A percentile compares a stretch with the other conserved stretches of the same genome.
phyloP scores from a whole-genome alignment of 2,888 invertebrate species.

The Agrotis ipsilon region DNA sequence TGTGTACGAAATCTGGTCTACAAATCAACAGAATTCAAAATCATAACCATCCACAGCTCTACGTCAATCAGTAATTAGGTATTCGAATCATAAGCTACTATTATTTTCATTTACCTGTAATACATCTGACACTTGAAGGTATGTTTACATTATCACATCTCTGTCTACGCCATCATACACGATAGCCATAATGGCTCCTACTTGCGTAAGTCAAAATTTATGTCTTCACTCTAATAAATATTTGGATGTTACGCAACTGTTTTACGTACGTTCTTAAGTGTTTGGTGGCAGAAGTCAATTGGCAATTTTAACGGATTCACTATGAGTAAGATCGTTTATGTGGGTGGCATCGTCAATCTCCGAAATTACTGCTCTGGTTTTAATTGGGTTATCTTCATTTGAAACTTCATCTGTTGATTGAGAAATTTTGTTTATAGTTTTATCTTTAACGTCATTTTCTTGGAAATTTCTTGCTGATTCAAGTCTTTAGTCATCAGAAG shows the following conservation, averaged over 20 bases:
- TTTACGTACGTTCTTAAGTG: conserved; percentile 66
- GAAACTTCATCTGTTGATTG: conserved; percentile 33
- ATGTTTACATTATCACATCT: conserved; percentile 30
- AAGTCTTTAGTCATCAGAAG: conserved; percentile 45
- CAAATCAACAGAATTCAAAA: background rate
- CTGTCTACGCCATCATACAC: conserved; percentile 33
- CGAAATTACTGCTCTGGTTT: conserved; percentile 49
- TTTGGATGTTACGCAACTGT: conserved; percentile 70
- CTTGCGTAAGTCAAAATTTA: conserved; percentile 69
- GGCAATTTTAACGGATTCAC: conserved; percentile 65
- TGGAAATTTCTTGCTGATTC: conserved; percentile 35
- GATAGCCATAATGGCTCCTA: conserved; percentile 24
- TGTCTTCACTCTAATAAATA: conserved; percentile 71
- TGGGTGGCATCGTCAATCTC: conserved; percentile 62
- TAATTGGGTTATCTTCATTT: conserved; percentile 51
- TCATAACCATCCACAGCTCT: no score
- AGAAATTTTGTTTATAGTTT: conserved; percentile 21
- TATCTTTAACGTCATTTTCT: conserved; percentile 11
- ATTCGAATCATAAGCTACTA: no score
- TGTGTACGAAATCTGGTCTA: no score
- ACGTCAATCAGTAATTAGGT: no score
- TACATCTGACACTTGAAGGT: conserved; percentile 18
- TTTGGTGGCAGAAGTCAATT: conserved; percentile 70
- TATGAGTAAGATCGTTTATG: conserved; percentile 48
- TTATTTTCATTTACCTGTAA: background rate